Percentiles rank a stretch among this genome's conserved stretches.
These are phyloP conservation scores for Polyodon spathula DNA, from an alignment of 2,113 vertebrate species.

Conservation along the genomic window DNA sequence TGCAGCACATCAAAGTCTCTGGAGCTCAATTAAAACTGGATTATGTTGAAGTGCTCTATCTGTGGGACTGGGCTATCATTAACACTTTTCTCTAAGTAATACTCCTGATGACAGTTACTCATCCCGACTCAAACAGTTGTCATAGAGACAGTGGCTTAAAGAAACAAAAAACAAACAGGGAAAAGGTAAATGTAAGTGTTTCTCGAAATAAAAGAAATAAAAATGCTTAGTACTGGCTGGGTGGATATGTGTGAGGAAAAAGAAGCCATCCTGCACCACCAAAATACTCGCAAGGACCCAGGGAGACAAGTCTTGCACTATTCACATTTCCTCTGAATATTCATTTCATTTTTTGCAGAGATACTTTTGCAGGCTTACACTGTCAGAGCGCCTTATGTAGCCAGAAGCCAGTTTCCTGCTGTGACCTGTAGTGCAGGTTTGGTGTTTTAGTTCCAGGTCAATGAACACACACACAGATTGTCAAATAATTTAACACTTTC, in stretches of 20 bases:
- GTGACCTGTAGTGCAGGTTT: too few species aligned
- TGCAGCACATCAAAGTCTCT: conserved; percentile 90
- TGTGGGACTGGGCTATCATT: conserved; percentile 71
- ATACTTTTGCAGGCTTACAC: too few species aligned
- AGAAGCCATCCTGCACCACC: not conserved
- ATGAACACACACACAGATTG: too few species aligned
- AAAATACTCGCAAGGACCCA: not conserved
- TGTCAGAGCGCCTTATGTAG: too few species aligned
- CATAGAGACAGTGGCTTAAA: conserved; percentile 79
- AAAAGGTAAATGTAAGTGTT: conserved; percentile 60
- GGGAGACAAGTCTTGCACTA: not conserved
- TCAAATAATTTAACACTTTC: too few species aligned
- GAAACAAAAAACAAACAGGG: conserved; percentile 53
- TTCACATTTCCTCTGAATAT: too few species aligned
- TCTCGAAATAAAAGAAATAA: conserved; percentile 57
- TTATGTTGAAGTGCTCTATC: conserved; percentile 91
- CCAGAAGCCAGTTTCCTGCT: too few species aligned
- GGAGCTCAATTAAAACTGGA: conserved; percentile 99
- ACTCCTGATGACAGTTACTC: conserved; percentile 89
- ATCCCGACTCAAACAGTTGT: conserved; percentile 92
- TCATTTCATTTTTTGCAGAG: too few species aligned
- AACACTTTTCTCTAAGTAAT: conserved; percentile 80
- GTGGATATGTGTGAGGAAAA: too few species aligned
- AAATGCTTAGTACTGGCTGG: conserved; percentile 32
- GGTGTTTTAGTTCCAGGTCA: too few species aligned